Conservation (phyloP, 2,797 vertebrate genomes). For the Distichodus sexfasciatus region DNA sequence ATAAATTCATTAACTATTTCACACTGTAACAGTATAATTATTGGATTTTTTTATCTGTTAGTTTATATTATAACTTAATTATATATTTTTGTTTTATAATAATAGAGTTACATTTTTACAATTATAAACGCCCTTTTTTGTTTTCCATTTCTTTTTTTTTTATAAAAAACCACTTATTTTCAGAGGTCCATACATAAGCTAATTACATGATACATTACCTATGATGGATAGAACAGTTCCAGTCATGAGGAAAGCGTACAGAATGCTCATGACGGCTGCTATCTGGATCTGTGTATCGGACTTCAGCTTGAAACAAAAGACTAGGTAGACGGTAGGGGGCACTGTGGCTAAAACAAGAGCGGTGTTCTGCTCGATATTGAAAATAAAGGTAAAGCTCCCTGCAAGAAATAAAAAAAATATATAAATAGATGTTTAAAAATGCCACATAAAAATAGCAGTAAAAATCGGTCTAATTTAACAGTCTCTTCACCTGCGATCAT, state of each 20-base stretch:
- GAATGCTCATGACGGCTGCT: slow-evolving; percentile 64
- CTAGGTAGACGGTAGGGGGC: slow-evolving; percentile 61
- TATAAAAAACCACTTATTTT: no score
- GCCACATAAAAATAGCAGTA: background rate
- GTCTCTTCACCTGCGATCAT: slow-evolving; percentile 64
- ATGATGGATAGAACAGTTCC: slow-evolving; percentile 61
- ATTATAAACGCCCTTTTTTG: no score
- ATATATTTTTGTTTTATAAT: no score
- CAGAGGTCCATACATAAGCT: no score
- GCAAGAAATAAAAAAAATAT: slow-evolving; percentile 14
- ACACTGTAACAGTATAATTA: no score
- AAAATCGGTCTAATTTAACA: background rate
- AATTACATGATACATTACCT: no score
- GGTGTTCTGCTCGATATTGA: rapidly evolving
- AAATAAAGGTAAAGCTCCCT: slow-evolving; percentile 63
- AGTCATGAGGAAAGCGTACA: slow-evolving; percentile 71
- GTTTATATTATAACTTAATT: no score
- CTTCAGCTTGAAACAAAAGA: slow-evolving; percentile 70
- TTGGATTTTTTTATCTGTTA: no score
- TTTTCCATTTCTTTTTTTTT: no score
- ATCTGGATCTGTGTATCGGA: slow-evolving; percentile 68
- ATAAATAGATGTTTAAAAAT: background rate
- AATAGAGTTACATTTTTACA: no score
- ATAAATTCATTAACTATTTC: no score
- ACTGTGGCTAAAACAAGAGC: slow-evolving; percentile 58